Base-by-base conservation (phyloP, 2,888 invertebrate species). In the Chelonus formosanus region DNA sequence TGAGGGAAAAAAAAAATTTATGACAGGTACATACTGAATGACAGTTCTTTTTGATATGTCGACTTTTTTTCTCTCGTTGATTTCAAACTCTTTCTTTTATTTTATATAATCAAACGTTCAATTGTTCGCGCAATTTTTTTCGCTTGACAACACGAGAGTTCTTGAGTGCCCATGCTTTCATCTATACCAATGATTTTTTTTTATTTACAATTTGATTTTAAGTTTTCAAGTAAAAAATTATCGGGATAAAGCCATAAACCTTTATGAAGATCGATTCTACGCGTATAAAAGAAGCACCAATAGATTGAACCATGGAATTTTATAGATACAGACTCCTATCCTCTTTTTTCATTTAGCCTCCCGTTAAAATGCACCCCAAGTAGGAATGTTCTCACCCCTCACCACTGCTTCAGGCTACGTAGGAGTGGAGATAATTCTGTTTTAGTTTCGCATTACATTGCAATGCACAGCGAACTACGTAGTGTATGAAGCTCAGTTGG, bases 381-480 rank as follows among this genome's bases (percentile, higher is more conserved):
- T 47, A 43, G 56, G 52, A 55, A 48, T 48, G 59, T 56, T 32
- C 60, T 20, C 56, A 34, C 54, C 55, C n/a, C 53, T 45, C 52
- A 55, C 59, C 44, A 35, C 43, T 48, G 54, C 55, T 57, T 34
- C 52, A n/a, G 36, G 55, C 45, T 57, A 65, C 60, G 61, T 45
- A 65, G 73, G 77, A 77, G 77, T 75, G 74, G 63, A 73, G 76
- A 80, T 80, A 80, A 80, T 80, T 80, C 80, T 80, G 80, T 80
- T 80, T 80, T 80, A 80, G 80, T 80, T 80, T 80, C 80, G 80
- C 80, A 80, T 80, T 80, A 80, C 80, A 80, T 78, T 71, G 76
- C 76, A 74, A 75, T 74, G 77, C 74, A 77, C 71, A 73, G 70
- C 67, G 66, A 67, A 67, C 67, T 54, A 56, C 67, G 60, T 31